phyloP scores from a whole-genome alignment of 2,888 invertebrate genomes.

The Athalia cordata region DNA sequence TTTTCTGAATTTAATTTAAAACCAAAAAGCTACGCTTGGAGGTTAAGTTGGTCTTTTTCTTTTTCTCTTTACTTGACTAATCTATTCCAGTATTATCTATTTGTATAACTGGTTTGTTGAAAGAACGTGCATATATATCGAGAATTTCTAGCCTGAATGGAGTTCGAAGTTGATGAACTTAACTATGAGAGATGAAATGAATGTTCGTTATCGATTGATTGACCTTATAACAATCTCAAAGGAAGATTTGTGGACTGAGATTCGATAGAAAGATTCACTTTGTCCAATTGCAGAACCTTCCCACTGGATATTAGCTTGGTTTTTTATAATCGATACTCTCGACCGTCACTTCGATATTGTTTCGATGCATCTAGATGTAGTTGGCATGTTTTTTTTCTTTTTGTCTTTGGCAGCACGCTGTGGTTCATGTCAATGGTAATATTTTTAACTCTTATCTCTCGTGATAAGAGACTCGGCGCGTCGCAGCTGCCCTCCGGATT shows the following conservation, averaged over 20 bases:
- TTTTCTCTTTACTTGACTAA: neutral
- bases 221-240: too few relatives aligned
- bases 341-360: neutral
- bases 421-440: neutral
- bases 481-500: constrained; percentile 13
- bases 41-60: neutral
- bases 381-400: constrained; percentile 15
- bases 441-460: constrained; percentile 43
- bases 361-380: neutral
- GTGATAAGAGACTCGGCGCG: constrained; percentile 39
- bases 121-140: neutral
- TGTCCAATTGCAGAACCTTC: too few relatives aligned
- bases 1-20: constrained; percentile 4
- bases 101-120: constrained; percentile 27
- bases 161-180: neutral
- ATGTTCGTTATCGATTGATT: too few relatives aligned
- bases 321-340: too few relatives aligned
- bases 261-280: too few relatives aligned
- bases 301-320: too few relatives aligned
- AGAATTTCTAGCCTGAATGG: neutral
- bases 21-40: neutral
- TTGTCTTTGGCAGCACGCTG: neutral
- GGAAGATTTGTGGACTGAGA: too few relatives aligned
- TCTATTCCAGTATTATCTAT: constrained; percentile 14
- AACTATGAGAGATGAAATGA: neutral